These are phyloP conservation scores for Spicauda simplicius DNA, from an alignment of 2,888 invertebrate species.

Conservation along the genomic window DNA sequence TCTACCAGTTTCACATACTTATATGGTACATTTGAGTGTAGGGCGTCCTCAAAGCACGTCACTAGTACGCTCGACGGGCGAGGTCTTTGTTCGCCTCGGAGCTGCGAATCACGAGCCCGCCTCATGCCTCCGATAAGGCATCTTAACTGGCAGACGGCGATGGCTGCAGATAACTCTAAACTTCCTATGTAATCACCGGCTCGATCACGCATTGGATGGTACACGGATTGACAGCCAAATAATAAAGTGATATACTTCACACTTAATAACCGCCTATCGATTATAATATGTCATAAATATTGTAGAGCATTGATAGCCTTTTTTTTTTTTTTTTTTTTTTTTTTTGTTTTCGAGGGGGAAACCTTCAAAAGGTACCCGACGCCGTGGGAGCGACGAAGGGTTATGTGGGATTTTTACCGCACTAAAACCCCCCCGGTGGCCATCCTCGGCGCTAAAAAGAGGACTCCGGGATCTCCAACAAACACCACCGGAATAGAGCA, in stretches of 20 bases:
- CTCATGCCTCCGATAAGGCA: conserved; percentile 28
- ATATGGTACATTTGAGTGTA: not conserved
- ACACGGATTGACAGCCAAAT: conserved; percentile 17
- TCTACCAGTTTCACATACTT: not conserved
- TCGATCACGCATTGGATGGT: conserved; percentile 12
- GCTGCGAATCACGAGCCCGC: conserved; percentile 11
- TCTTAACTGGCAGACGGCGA: conserved; percentile 26
- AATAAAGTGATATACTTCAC: conserved; percentile 14
- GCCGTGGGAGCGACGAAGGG: no score
- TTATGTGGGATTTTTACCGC: no score
- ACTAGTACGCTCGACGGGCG: conserved; percentile 3
- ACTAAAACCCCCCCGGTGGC: no score
- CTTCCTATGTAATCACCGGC: conserved; percentile 18
- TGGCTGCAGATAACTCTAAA: conserved; percentile 20
- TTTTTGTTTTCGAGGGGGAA: no score
- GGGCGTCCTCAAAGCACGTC: conserved; percentile 15
- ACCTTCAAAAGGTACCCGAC: no score
- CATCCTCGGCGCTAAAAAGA: no score
- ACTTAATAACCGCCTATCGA: not conserved
- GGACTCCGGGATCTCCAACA: no score
- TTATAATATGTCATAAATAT: not conserved
- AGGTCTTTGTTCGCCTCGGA: conserved; percentile 24
- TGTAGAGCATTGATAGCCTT: no score
- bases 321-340: no score
- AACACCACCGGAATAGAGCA: no score